Percentiles rank a stretch among this genome's conserved stretches.
Conservation (phyloP, 1,140 invertebrate genomes). For the Zaprionus camerounensis region DNA sequence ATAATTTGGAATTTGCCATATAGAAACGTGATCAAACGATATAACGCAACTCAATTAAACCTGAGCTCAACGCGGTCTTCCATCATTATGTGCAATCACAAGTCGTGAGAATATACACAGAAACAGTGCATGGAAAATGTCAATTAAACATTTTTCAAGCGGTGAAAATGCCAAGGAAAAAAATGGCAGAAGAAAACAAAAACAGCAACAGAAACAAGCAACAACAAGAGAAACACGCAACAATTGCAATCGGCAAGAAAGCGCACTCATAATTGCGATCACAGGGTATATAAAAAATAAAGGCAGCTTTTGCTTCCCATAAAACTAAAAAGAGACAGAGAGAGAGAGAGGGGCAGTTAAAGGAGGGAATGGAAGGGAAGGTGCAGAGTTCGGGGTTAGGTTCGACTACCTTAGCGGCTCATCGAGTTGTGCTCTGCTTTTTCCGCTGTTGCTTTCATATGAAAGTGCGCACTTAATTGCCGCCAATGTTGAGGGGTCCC, state of each 20-base stretch:
- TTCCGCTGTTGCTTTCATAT: conserved; percentile 20
- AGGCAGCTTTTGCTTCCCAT: conserved; percentile 13
- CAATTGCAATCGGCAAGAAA: conserved; percentile 29
- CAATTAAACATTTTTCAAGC: conserved; percentile 20
- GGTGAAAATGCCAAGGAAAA: conserved; percentile 26
- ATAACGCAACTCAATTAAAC: neutral
- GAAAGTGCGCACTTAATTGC: conserved; percentile 51
- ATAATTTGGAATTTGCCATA: neutral
- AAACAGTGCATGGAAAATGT: conserved; percentile 11
- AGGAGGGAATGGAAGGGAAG: neutral
- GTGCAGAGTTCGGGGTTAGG: conserved; percentile 1
- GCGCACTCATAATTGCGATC: conserved; percentile 41
- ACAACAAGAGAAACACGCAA: conserved; percentile 6
- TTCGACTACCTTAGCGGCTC: conserved; percentile 50
- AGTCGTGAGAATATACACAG: neutral
- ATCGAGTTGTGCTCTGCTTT: conserved; percentile 63
- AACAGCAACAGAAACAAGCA: neutral
- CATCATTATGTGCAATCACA: conserved; percentile 1
- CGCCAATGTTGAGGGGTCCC: neutral
- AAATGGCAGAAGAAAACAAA: conserved; percentile 8
- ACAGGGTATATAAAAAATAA: conserved; percentile 13
- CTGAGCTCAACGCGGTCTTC: neutral
- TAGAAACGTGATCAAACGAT: neutral
- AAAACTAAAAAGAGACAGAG: neutral
- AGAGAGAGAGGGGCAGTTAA: neutral